Evolutionary conservation across 2,113 vertebrate genomes (phyloP), one percentile per base, ranked within the genome.

Genomic region (Misgurnus mizolepis): DNA sequence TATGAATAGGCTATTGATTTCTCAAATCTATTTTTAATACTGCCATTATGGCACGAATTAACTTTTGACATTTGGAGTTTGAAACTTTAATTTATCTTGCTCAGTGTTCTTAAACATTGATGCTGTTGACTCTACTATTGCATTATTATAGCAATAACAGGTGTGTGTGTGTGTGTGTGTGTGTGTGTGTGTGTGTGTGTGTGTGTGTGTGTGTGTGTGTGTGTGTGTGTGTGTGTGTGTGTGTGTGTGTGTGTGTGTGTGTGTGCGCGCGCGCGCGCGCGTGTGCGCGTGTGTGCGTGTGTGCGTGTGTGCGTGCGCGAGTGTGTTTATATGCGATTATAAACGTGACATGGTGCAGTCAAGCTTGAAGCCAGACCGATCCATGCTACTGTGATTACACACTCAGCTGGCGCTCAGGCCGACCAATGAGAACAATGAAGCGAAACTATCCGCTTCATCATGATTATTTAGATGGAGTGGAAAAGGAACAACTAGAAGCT

Each of bases 401-500:
- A 66, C 47, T 77, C 62, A 77, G 62, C 75, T 66, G n/a, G 62
- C 41, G 62, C 62, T 10, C 47, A 18, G 62, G 61, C 47, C 40
- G 75, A 55, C 61, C 75, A 77, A 67, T 77, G 61, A 27, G 62
- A 77, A 77, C 75, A 77, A 55, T 77, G 75, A 77, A 41, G 27
- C 40, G 62, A 66, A 67, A 77, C 74, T 77, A 66, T 47, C 75
- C 75, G 53, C 66, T 77, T 77, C 75, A 77, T 55, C 22, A 66
- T 77, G 60, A 55, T 77, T 66, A 77, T 53, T 67, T 62, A 7
- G 17, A 76, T 65, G 62, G 62, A 7, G 15, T 40, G 74, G 74
- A 10, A 76, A 77, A 77, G n/a, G 55, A 77, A 77, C 75, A 75
- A 75, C 73, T 49, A 47, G 75, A 77, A 77, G 75, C 61, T 65